Evolutionary conservation across 92 coral and sea anemone species (phyloP), one percentile per base, ranked within the genome.

Genomic region (Epizoanthus stellaris): DNA sequence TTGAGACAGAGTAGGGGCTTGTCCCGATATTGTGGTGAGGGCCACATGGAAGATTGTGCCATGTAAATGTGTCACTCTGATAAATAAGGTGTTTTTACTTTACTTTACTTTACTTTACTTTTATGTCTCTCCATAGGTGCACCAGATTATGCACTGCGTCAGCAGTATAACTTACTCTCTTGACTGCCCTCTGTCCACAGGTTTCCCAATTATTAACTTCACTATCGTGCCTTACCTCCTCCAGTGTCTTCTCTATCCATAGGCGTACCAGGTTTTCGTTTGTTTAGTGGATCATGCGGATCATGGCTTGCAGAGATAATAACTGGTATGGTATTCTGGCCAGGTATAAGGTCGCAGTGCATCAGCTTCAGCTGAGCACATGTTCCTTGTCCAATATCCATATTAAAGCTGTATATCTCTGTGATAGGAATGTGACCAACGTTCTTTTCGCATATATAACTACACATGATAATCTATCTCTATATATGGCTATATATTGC

Each of bases 201-300:
- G 30, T 0, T 63, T 20, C 34, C 38, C 68, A 2, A 13, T 30
- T 30, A 64, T 19, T 16, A 2, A 15, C 11, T 68, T 17, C 49
- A 9, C 45, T 15, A 38, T 7, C 4, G 30, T 71, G 34, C 19
- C 70, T 77, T 60, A 13, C 39, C 20, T 57, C 15, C 60, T 77
- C 45, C 23, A 43, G 47, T 16, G 20, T 68, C 73, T 68, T 45
- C n/a, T 61, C 58, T 77, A 12, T 61, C 53, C 66, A n/a, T 54
- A 77, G 70, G 67, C 53, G 19, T 40, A 11, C 67, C 39, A 60
- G 70, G 30, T 38, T 59, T 17, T 61, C 70, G 42, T 42, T 39
- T 60, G 45, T 42, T 17, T 77, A 39, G 17, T 38, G 70, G 82
- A 58, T 58, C 54, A 30, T 77, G 82, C 45, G 70, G 57, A 38